Evolutionary conservation across 2,888 invertebrate genomes (phyloP).

Genomic region (Phengaris alcon): DNA sequence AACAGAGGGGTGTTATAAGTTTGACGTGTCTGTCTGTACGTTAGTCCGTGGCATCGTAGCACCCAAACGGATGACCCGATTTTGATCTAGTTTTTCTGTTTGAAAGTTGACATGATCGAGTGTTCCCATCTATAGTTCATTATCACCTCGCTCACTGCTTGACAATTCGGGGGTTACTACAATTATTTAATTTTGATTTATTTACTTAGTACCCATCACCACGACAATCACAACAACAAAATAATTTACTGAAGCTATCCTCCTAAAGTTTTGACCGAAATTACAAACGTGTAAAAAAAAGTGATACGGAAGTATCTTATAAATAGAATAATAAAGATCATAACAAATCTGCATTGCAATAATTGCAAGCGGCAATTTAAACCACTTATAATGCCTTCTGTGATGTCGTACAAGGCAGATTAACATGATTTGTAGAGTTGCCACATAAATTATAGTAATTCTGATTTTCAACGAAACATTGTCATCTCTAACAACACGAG

Average conservation of each 20-base stretch:
- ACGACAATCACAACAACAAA: background rate
- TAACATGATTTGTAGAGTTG: background rate
- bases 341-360: slow-evolving; percentile 2
- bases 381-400: background rate
- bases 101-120: too few species aligned
- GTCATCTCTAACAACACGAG: background rate
- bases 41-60: too few species aligned
- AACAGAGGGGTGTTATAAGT: too few species aligned
- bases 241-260: too few species aligned
- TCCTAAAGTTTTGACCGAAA: background rate
- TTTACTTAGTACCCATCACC: background rate
- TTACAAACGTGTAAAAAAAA: background rate
- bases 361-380: background rate
- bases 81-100: too few species aligned
- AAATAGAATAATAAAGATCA: background rate
- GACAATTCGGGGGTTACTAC: too few species aligned
- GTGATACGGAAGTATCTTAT: background rate
- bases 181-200: too few species aligned
- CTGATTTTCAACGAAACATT: slow-evolving; percentile 9
- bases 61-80: too few species aligned
- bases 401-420: background rate
- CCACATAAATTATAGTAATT: background rate
- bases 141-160: too few species aligned
- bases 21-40: too few species aligned
- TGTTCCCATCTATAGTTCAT: too few species aligned